Percentiles rank a stretch among this genome's conserved stretches.
These are phyloP conservation scores for Ammodytes marinus DNA, from an alignment of 2,113 vertebrate genomes.

Conservation along the genomic window DNA sequence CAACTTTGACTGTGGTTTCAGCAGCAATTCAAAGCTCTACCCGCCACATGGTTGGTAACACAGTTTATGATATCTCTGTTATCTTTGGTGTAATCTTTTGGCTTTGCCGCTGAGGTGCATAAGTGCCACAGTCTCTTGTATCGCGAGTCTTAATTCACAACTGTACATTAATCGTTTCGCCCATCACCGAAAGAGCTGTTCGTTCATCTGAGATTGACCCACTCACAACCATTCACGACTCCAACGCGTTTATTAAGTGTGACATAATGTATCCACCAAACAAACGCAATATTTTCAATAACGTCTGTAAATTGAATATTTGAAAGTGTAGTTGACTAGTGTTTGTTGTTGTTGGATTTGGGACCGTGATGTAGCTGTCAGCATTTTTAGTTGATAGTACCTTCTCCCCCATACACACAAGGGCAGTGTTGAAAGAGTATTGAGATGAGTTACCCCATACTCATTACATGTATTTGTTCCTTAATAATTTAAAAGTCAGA, in stretches of 20 bases:
- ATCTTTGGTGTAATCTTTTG: not conserved
- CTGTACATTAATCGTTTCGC: not conserved
- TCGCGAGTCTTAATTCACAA: not conserved
- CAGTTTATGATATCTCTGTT: not conserved
- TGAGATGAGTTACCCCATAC: not conserved
- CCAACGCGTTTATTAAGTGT: not conserved
- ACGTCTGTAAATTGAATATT: not conserved
- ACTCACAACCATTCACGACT: not conserved
- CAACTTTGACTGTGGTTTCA: not conserved
- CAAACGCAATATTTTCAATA: not conserved
- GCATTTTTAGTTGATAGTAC: not conserved
- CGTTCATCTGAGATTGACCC: too few relatives aligned
- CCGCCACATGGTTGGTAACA: not conserved
- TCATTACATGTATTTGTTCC: too few relatives aligned
- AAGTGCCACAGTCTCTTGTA: not conserved
- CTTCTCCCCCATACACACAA: not conserved
- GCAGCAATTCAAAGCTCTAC: rapidly evolving
- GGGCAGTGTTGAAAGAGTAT: not conserved
- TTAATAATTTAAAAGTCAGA: not conserved
- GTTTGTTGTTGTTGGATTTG: not conserved
- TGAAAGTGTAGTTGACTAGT: not conserved
- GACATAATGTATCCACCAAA: not conserved
- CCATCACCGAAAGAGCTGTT: not conserved
- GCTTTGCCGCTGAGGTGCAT: not conserved
- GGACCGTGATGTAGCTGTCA: not conserved